Evolutionary conservation across 2,888 invertebrate genomes (phyloP), one percentile per base, ranked within the genome.

Genomic region (Diachrysia chrysitis): DNA sequence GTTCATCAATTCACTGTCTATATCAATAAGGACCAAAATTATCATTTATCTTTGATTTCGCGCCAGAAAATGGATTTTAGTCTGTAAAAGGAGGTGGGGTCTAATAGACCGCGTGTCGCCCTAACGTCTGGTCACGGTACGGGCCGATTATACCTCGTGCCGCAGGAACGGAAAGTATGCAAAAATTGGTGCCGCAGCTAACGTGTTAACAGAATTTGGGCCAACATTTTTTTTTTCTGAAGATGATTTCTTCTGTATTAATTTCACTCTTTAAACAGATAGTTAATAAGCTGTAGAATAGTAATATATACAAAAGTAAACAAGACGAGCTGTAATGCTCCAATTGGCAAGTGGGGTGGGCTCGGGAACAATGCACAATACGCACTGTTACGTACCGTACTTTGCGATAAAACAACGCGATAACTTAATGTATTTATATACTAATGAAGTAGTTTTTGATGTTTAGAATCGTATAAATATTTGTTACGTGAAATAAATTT

Each of bases 261-360:
- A 21, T 51, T 51, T 51, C 48, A 19, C 48, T 48, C 42, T n/a
- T 48, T 35, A 59, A 23, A 7, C 46, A 65, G 29, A 42, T 37
- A 35, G 10, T 12, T n/a, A 14, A 16, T 10, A 23, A 35, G 48
- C n/a, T 5, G n/a, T 23, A 53, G 48, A 51, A 53, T 55, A 62
- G 68, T 78, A 76, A 73, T 69, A 51, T 63, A 79, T 74, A 81
- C 76, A 71, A 80, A 81, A 78, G 75, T 74, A 82, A 79, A 80
- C 69, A 78, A 83, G 83, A 77, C 65, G 62, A 66, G 71, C 61
- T 71, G 68, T 42, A 66, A 57, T 81, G 89, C 87, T 88, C 90
- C 83, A 85, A 81, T 88, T 88, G 76, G 60, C 72, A 89, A 84
- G 76, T 89, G 69, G 87, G 79, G 67, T 87, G 78, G 69, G 67